Base-by-base conservation (phyloP, 2,113 vertebrate genomes). In the Thamnaconus septentrionalis region DNA sequence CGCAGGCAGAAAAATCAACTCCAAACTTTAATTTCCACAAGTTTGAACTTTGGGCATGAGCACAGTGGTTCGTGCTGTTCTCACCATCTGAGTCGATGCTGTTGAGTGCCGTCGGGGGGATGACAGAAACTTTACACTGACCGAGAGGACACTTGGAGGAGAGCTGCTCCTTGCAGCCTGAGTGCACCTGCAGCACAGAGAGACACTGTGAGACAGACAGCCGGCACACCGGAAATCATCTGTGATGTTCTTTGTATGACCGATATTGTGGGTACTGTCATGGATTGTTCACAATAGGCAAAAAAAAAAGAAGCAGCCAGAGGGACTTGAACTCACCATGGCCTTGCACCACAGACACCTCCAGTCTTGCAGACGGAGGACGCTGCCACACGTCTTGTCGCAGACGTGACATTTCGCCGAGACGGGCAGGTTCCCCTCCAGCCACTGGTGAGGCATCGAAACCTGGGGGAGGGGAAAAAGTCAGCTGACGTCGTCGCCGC, bases 321-420 rank as follows among this genome's bases (percentile, higher is more conserved):
- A 8, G 9, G 44, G 3, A 8, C 12, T 40, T 42, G 41, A 9
- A 42, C 56, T 93, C 82, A 98, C 97, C 96, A 97, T 95, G 75
- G 96, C 94, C 85, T 97, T 98, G 74, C 96, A 99, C 97, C 97
- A 99, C 8, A 99, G 94, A 78, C 97, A 99, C 66, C 94, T 94
- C 94, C 94, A 96, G 90, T 99, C 97, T 76, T 99, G 97, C 66
- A 99, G 90, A 3, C 97, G 93, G 3, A 98, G 88, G 57, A 99
- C 97, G 0, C 96, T 98, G 78, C 97, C 97, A 1, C 96, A 98
- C 0, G 96, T 98, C 86, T 95, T 97, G 61, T 99, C 97, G n/a
- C 97, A 99, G 41, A 96, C 94, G 0, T 88, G 92, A 69, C 97
- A 99, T 59, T 98, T 98, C 4, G 97, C 97, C 0, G 96, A 98